These are phyloP conservation scores for Ptychodera flava DNA, from an alignment of 35 echinoderm and acorn worm genomes.

Conservation along the genomic window DNA sequence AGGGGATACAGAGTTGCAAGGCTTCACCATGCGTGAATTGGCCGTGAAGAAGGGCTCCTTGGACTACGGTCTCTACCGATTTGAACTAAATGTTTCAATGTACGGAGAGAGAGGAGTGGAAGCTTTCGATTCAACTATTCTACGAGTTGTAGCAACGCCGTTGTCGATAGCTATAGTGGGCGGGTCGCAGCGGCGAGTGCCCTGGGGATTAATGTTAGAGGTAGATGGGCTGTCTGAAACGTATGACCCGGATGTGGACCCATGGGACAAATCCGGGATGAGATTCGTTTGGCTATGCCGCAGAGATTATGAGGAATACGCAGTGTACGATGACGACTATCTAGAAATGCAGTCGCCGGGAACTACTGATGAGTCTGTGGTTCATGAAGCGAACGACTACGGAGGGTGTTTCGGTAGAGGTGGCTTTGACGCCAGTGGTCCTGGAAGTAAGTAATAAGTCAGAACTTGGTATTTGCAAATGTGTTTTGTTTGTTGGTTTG, in stretches of 20 bases:
- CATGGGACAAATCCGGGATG: conserved; percentile 18
- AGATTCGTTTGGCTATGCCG: conserved; percentile 42
- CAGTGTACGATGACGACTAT: neutral
- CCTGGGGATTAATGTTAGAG: neutral
- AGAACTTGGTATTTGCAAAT: no score
- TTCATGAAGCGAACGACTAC: neutral
- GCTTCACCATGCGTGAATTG: conserved; percentile 59
- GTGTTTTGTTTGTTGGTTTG: no score
- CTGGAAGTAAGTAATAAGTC: neutral
- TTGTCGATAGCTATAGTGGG: conserved; percentile 20
- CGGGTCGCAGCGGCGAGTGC: conserved; percentile 17
- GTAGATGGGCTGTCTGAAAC: conserved; percentile 17
- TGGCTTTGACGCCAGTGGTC: neutral
- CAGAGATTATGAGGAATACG: neutral
- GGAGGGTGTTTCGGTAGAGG: neutral
- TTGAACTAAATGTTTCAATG: conserved; percentile 56
- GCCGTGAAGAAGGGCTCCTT: conserved; percentile 46
- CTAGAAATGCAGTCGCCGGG: neutral
- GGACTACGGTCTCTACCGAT: conserved; percentile 22
- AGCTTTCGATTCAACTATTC: conserved; percentile 8
- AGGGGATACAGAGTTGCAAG: conserved; percentile 56
- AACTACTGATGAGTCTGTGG: neutral
- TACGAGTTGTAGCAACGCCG: conserved; percentile 10
- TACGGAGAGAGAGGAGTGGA: neutral
- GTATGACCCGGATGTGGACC: conserved; percentile 31